Evolutionary conservation across 1,140 invertebrate species (phyloP).

Genomic region (Cydia amplana): DNA sequence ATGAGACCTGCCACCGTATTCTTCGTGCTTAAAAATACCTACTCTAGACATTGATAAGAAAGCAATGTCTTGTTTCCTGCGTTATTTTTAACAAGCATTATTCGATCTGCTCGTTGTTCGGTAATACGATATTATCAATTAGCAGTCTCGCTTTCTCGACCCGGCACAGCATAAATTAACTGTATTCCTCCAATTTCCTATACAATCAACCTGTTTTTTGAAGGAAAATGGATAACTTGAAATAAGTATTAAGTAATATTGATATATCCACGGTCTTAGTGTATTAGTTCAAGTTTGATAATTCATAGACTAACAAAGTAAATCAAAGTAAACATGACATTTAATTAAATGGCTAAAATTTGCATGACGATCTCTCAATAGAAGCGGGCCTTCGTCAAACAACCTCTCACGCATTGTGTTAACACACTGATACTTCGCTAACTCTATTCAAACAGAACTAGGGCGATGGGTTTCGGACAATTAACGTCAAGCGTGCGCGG

Average conservation of each 20-base stretch:
- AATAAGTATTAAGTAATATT: neutral
- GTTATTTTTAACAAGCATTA: too few relatives aligned
- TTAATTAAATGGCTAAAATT: conserved; percentile 41
- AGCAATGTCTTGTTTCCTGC: too few relatives aligned
- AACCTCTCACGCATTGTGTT: conserved; percentile 55
- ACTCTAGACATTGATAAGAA: neutral
- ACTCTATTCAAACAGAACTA: conserved; percentile 70
- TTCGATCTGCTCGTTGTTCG: neutral
- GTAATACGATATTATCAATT: conserved; percentile 50
- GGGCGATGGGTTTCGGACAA: conserved; percentile 58
- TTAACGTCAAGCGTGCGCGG: conserved; percentile 51
- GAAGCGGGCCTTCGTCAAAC: conserved; percentile 64
- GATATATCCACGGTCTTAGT: neutral
- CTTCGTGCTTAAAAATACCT: too few relatives aligned
- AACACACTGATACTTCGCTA: conserved; percentile 57
- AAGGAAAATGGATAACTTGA: neutral
- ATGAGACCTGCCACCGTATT: too few relatives aligned
- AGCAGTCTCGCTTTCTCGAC: conserved; percentile 20
- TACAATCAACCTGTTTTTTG: neutral
- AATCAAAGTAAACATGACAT: conserved; percentile 45
- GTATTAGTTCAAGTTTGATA: neutral
- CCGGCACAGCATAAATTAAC: conserved; percentile 39
- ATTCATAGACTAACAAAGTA: neutral
- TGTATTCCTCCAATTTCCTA: conserved; percentile 15
- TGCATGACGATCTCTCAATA: conserved; percentile 52